Percentiles rank a stretch among this genome's conserved stretches.
Evolutionary conservation across 2,797 vertebrate species (phyloP).

Genomic region (Crax fasciolata): DNA sequence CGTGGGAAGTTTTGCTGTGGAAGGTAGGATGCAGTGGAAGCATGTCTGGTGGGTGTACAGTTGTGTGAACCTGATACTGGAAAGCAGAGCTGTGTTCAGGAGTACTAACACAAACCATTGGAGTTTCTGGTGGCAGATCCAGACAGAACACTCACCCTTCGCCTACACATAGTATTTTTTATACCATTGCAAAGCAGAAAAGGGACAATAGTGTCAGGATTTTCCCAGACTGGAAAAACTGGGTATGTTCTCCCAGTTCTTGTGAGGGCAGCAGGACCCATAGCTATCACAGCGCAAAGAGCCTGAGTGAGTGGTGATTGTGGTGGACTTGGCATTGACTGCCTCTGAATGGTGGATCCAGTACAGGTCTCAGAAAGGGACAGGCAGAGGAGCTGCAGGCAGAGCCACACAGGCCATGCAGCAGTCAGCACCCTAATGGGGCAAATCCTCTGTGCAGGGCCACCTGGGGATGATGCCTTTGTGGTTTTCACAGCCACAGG

Average conservation of each 20-base stretch:
- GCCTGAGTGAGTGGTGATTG: background rate
- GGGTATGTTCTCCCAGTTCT: background rate
- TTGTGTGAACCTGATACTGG: background rate
- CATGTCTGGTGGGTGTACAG: accelerated
- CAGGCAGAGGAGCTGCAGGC: too few relatives aligned
- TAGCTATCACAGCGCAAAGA: background rate
- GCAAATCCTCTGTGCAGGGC: background rate
- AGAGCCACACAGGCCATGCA: background rate
- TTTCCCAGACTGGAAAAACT: background rate
- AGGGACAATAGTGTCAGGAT: background rate
- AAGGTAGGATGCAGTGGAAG: background rate
- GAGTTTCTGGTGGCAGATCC: background rate
- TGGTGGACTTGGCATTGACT: background rate
- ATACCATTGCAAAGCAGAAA: background rate
- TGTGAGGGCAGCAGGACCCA: background rate
- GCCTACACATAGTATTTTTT: background rate
- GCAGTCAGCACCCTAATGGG: background rate
- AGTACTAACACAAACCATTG: background rate
- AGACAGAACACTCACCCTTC: background rate
- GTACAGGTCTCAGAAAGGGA: background rate
- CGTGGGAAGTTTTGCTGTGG: background rate
- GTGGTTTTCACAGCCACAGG: background rate
- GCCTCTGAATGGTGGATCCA: background rate
- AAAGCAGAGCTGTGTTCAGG: background rate
- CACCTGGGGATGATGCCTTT: background rate